phyloP scores from a whole-genome alignment of 2,113 vertebrate genomes.

The Eolophus roseicapilla region DNA sequence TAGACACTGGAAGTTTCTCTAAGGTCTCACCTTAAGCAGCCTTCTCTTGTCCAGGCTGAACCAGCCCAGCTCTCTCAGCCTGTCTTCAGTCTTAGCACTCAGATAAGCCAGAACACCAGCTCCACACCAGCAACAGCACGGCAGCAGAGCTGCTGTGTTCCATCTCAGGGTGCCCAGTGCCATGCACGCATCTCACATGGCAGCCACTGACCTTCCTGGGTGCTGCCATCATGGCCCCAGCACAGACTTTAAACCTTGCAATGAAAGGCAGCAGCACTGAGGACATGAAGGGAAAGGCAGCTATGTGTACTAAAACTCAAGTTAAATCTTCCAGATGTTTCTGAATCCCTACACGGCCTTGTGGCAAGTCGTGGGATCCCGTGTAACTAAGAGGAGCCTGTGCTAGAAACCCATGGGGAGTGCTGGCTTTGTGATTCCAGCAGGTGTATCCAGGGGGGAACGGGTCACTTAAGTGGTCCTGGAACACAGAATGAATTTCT shows the following conservation, averaged over 20 bases:
- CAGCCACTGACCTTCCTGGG: rapidly evolving
- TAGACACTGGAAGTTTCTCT: not conserved
- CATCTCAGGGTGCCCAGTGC: rapidly evolving
- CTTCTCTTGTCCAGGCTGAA: not conserved
- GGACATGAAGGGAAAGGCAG: rapidly evolving
- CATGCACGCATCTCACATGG: rapidly evolving
- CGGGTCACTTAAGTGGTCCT: not conserved
- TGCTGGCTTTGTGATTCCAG: rapidly evolving
- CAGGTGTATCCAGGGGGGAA: not conserved
- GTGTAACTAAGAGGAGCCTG: rapidly evolving
- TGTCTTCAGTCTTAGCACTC: not conserved
- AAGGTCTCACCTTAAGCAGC: not conserved
- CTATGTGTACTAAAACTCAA: not conserved
- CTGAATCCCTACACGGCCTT: not conserved
- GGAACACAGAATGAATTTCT: not conserved
- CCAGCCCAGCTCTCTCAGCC: not conserved
- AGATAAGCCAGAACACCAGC: not conserved
- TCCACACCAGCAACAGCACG: rapidly evolving
- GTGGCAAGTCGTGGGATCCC: rapidly evolving
- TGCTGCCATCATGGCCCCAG: rapidly evolving
- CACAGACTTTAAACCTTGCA: rapidly evolving
- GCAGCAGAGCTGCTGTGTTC: not conserved
- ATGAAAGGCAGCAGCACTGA: too few species aligned
- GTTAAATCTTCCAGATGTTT: not conserved
- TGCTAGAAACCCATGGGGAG: rapidly evolving